These are phyloP conservation scores for Thalassaphorura encarpata DNA, from an alignment of 1,140 invertebrate species.

Conservation along the genomic window DNA sequence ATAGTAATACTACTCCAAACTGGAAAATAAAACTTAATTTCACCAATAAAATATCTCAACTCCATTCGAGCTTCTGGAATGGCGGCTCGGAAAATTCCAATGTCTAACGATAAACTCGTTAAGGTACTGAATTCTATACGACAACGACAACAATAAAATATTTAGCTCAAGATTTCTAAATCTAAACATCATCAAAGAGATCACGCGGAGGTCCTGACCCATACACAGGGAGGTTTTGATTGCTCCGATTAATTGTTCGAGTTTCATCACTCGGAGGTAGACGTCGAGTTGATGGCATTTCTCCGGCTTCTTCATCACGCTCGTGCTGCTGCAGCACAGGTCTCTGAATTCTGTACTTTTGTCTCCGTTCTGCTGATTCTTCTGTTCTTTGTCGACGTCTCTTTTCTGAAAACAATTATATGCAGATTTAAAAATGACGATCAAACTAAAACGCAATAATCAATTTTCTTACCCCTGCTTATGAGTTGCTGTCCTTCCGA, in stretches of 20 bases:
- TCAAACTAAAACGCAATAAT: not conserved
- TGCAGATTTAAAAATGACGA: not conserved
- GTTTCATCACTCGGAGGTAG: too few species aligned
- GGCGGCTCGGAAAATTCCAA: too few species aligned
- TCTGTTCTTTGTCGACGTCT: constrained; percentile 66
- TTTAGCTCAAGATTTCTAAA: too few species aligned
- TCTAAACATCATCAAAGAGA: not conserved
- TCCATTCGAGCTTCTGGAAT: too few species aligned
- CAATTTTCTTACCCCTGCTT: constrained; percentile 53
- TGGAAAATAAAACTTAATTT: too few species aligned
- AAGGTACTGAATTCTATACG: too few species aligned
- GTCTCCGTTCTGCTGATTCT: constrained; percentile 59
- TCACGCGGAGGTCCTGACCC: not conserved
- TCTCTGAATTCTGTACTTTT: constrained; percentile 49
- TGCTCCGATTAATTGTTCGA: not conserved
- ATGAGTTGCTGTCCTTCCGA: constrained; percentile 87
- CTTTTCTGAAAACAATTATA: constrained; percentile 49
- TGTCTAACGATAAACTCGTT: too few species aligned
- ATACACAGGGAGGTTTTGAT: not conserved
- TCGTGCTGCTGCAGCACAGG: not conserved
- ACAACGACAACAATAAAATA: too few species aligned
- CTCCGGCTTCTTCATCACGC: not conserved
- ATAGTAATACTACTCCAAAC: too few species aligned
- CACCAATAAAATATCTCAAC: too few species aligned
- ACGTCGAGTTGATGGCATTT: too few species aligned